These are phyloP conservation scores for Drosophila kohkoa DNA, from an alignment of 1,140 invertebrate species.

Conservation along the genomic window DNA sequence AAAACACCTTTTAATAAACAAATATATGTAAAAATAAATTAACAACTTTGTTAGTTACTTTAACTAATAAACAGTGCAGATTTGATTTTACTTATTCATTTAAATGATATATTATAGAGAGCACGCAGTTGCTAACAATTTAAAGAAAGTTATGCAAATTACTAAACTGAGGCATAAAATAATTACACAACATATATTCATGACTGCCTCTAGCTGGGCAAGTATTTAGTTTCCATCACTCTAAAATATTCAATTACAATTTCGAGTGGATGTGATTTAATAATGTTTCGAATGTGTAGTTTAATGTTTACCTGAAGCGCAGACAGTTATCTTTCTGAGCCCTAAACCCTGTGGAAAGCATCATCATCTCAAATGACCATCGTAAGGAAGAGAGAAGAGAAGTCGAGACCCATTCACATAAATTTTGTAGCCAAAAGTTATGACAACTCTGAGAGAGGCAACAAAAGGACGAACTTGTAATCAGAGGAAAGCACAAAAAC, in stretches of 20 bases:
- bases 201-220: background rate
- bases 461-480: slow-evolving; percentile 36
- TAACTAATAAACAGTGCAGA: too few relatives aligned
- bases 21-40: too few relatives aligned
- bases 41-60: too few relatives aligned
- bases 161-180: background rate
- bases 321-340: background rate
- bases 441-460: slow-evolving; percentile 44
- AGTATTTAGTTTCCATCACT: background rate
- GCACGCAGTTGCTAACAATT: too few relatives aligned
- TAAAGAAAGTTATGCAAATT: background rate
- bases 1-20: too few relatives aligned
- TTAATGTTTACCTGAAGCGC: slow-evolving; percentile 19
- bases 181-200: background rate
- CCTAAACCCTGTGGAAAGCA: slow-evolving; percentile 25
- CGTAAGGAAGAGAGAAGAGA: background rate
- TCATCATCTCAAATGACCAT: slow-evolving; percentile 40
- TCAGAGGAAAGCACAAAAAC: slow-evolving; percentile 31
- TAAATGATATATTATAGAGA: too few relatives aligned
- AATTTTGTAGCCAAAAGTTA: slow-evolving; percentile 54
- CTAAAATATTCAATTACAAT: slow-evolving; percentile 12
- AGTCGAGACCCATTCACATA: slow-evolving; percentile 35
- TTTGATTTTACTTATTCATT: too few relatives aligned
- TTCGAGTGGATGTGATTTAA: background rate
- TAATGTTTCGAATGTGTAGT: background rate